phyloP scores from a whole-genome alignment of 2,888 invertebrate genomes.

The Synanthedon andrenaeformis region DNA sequence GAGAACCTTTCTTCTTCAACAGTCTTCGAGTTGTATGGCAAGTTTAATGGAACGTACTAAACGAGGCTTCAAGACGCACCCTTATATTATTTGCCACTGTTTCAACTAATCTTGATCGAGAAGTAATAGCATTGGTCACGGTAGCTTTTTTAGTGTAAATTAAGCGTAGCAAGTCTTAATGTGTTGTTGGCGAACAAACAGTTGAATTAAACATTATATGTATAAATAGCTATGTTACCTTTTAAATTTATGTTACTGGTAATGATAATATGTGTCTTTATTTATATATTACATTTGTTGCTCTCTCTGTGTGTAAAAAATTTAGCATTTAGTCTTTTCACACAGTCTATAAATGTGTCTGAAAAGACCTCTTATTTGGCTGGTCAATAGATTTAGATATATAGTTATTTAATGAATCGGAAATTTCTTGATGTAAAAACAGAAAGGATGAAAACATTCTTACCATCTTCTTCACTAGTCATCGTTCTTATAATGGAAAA shows the following conservation, averaged over 20 bases:
- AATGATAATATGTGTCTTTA: too few relatives aligned
- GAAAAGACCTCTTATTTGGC: too few relatives aligned
- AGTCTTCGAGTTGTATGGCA: background rate
- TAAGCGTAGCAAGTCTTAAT: conserved; percentile 12
- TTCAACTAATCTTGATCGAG: conserved; percentile 49
- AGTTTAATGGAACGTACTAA: conserved; percentile 8
- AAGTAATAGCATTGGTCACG: conserved; percentile 51
- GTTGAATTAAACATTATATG: background rate
- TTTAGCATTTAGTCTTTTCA: too few relatives aligned
- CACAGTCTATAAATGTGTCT: too few relatives aligned
- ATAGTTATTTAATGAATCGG: too few relatives aligned
- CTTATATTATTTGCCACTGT: conserved; percentile 37
- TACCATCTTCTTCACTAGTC: background rate
- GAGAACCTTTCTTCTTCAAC: too few relatives aligned
- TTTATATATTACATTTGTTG: too few relatives aligned
- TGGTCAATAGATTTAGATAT: too few relatives aligned
- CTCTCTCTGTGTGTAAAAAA: too few relatives aligned
- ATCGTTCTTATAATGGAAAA: conserved; percentile 3
- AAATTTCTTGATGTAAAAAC: too few relatives aligned
- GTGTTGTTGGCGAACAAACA: background rate
- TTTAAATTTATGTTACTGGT: background rate
- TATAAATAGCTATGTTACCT: background rate
- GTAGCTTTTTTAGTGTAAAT: conserved; percentile 28
- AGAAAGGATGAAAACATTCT: background rate
- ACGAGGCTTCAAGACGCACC: conserved; percentile 38